Evolutionary conservation across 2,797 vertebrate genomes (phyloP).

Genomic region (Alca torda): DNA sequence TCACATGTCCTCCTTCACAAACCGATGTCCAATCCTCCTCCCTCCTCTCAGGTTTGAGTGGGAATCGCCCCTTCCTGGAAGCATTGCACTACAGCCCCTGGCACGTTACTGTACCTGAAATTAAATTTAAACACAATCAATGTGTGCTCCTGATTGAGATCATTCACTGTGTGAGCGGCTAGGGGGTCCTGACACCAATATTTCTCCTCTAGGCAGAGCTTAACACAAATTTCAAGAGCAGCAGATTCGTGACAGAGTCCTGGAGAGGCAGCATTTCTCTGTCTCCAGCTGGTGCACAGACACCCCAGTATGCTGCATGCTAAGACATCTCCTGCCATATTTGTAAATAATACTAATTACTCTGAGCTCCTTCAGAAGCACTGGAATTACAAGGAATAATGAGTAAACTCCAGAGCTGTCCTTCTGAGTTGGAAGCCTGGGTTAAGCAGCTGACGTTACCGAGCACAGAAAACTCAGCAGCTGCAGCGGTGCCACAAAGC

Average conservation of each 20-base stretch:
- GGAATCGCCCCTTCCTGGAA: neutral
- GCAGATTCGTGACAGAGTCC: neutral
- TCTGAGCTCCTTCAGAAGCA: neutral
- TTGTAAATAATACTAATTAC: slow-evolving; percentile 9
- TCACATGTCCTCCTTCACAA: neutral
- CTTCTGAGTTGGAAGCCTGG: neutral
- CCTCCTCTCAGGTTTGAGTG: neutral
- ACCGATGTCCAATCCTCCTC: neutral
- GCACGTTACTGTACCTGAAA: fast-evolving
- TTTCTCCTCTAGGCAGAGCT: neutral
- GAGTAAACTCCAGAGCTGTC: neutral
- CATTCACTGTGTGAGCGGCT: neutral
- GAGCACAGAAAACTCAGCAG: neutral
- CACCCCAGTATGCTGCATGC: neutral
- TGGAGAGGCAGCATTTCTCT: neutral
- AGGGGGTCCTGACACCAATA: neutral
- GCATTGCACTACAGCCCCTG: neutral
- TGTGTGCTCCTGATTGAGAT: neutral
- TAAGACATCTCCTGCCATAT: neutral
- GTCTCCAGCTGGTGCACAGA: neutral
- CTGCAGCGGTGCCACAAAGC: neutral
- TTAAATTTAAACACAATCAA: neutral
- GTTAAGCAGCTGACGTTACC: neutral
- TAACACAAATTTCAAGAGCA: neutral
- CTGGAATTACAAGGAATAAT: neutral